A percentile compares a stretch with the other conserved stretches of the same genome.
Evolutionary conservation across 2,797 vertebrate species (phyloP).

Genomic region (Hipposideros larvatus): DNA sequence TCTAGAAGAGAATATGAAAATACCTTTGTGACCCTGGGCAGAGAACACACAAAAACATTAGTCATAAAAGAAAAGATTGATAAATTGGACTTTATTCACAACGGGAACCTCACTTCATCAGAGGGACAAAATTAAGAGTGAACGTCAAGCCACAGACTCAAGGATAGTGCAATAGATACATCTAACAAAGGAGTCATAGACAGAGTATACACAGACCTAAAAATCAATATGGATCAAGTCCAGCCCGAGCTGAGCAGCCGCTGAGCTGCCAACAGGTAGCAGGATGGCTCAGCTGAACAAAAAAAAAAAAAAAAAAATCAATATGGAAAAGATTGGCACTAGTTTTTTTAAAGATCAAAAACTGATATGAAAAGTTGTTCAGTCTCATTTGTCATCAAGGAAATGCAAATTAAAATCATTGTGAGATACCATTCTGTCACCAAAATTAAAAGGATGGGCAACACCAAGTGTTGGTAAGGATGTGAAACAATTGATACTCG

Average conservation of each 20-base stretch:
- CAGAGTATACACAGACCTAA: neutral
- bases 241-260: no score
- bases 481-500: neutral
- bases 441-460: neutral
- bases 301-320: no score
- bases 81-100: slow-evolving; percentile 15
- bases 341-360: neutral
- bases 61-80: neutral
- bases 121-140: neutral
- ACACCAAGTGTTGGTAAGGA: neutral
- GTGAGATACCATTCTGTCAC: neutral
- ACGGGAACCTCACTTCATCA: neutral
- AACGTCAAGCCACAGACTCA: neutral
- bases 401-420: neutral
- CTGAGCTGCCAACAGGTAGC: no score
- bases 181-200: neutral
- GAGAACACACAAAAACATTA: neutral
- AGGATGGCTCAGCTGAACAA: no score
- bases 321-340: neutral
- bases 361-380: neutral
- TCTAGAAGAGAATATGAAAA: neutral
- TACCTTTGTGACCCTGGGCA: neutral
- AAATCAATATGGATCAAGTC: neutral
- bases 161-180: neutral
- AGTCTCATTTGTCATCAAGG: neutral